Conservation (phyloP, 92 coral and sea anemone species). For the Heteractis magnifica region DNA sequence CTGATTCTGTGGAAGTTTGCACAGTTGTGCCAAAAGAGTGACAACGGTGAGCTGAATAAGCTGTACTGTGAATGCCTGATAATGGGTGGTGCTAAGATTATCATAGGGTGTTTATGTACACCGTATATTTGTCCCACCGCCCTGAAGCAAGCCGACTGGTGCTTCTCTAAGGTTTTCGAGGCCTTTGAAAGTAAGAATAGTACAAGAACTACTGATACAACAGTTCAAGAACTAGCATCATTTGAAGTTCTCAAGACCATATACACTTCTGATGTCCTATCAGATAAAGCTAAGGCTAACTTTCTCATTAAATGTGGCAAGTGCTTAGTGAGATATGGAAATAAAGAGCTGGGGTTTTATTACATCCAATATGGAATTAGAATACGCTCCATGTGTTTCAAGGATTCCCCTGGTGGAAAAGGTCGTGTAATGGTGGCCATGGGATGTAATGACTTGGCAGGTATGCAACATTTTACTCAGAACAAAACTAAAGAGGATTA, state of each 20-base stretch:
- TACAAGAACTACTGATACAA: neutral
- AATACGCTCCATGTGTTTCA: neutral
- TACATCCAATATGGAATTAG: neutral
- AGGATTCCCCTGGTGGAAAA: neutral
- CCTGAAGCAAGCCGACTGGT: slow-evolving; percentile 25
- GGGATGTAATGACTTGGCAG: slow-evolving; percentile 31
- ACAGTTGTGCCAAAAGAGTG: slow-evolving; percentile 19
- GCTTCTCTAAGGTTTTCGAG: neutral
- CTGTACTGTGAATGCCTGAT: slow-evolving; percentile 30
- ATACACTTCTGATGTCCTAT: neutral
- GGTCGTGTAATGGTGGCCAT: slow-evolving; percentile 26
- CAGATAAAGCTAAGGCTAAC: slow-evolving; percentile 20
- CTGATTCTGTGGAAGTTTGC: slow-evolving; percentile 26
- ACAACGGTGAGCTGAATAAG: slow-evolving; percentile 2
- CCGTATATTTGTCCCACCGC: slow-evolving; percentile 27
- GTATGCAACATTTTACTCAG: neutral
- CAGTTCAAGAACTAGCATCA: neutral
- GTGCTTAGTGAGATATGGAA: slow-evolving; percentile 27
- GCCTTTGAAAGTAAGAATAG: neutral
- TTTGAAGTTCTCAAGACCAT: neutral
- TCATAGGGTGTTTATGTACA: slow-evolving; percentile 30
- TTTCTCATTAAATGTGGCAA: slow-evolving; percentile 25
- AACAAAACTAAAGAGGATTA: no score
- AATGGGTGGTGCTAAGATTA: slow-evolving; percentile 28
- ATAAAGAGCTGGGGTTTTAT: slow-evolving; percentile 12